Conservation (phyloP, 1,140 invertebrate genomes). For the Ostrea edulis region DNA sequence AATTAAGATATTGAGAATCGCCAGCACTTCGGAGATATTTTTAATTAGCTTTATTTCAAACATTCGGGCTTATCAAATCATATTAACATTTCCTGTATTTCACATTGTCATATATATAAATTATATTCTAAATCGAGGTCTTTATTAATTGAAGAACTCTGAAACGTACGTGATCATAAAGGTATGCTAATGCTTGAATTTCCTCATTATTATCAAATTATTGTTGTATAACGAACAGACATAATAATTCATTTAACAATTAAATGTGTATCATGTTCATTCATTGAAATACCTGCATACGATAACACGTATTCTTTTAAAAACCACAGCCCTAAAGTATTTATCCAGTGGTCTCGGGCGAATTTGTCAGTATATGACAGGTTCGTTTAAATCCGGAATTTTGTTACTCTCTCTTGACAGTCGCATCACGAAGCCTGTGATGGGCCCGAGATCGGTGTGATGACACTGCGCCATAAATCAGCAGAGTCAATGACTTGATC, state of each 20-base stretch:
- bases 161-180: no score
- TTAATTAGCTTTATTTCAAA: no score
- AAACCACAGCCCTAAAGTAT: constrained; percentile 16
- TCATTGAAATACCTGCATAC: neutral
- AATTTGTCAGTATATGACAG: constrained; percentile 19
- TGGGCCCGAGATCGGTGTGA: neutral
- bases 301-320: neutral
- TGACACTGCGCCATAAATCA: neutral
- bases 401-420: constrained; percentile 14
- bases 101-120: no score
- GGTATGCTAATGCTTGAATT: neutral
- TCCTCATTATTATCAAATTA: neutral
- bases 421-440: constrained; percentile 4
- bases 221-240: neutral
- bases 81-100: no score
- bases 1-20: no score
- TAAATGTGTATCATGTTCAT: neutral
- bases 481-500: neutral
- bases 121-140: no score
- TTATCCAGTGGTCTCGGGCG: neutral
- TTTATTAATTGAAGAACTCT: no score
- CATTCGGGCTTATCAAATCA: no score
- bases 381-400: constrained; percentile 30
- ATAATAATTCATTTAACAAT: constrained; percentile 14
- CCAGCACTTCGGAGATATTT: no score